Percentiles rank a stretch among this genome's conserved stretches.
Conservation (phyloP, 2,113 vertebrate genomes). For the Addax nasomaculatus region DNA sequence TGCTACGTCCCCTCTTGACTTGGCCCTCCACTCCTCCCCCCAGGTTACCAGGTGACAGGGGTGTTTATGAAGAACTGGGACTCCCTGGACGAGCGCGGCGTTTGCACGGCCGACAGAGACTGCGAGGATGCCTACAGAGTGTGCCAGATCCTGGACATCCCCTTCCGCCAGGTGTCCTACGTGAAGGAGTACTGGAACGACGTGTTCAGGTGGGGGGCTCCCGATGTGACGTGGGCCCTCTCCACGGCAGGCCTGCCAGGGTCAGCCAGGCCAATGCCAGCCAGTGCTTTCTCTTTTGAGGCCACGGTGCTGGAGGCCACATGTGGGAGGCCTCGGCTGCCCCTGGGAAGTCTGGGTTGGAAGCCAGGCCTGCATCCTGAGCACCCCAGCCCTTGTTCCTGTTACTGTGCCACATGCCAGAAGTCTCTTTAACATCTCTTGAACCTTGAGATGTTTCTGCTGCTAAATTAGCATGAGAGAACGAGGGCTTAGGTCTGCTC, state of each 20-base stretch:
- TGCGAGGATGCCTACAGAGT: constrained; percentile 93
- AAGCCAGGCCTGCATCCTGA: neutral
- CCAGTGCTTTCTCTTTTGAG: fast-evolving
- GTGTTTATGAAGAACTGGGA: constrained; percentile 99
- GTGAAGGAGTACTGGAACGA: constrained; percentile 97
- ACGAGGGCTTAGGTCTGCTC: no score
- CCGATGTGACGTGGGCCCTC: fast-evolving
- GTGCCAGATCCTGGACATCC: constrained; percentile 88
- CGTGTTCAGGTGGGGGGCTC: constrained; percentile 89
- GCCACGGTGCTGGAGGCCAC: fast-evolving
- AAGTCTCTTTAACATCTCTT: neutral
- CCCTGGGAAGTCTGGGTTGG: neutral
- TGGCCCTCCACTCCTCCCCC: fast-evolving
- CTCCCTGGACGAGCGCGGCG: constrained; percentile 87
- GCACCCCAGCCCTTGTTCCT: neutral
- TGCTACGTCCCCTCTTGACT: fast-evolving
- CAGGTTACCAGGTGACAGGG: constrained; percentile 93
- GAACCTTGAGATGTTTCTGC: neutral
- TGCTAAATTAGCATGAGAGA: fast-evolving
- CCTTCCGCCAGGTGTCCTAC: constrained; percentile 95
- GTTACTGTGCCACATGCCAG: neutral
- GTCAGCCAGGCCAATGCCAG: fast-evolving
- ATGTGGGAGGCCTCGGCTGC: fast-evolving
- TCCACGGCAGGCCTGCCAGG: fast-evolving
- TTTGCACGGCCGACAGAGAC: constrained; percentile 88